These are phyloP conservation scores for Diplosoma virens DNA, from an alignment of 23 tunicate genomes.

Conservation along the genomic window DNA sequence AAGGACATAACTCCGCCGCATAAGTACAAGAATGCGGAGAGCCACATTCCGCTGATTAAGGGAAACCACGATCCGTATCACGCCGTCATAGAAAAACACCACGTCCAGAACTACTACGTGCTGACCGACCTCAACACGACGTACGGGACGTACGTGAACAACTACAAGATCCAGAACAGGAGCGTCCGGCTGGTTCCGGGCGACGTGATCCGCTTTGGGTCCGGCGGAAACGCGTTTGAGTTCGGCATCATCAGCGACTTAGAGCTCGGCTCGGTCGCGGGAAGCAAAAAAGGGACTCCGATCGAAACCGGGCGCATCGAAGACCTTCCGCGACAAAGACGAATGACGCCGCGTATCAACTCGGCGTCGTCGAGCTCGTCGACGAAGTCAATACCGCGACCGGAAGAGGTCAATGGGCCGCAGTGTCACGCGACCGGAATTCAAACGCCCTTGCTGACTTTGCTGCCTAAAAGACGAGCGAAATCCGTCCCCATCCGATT, in stretches of 20 bases:
- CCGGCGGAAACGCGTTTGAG: conserved; percentile 61
- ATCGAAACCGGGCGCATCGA: not conserved
- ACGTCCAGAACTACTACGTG: conserved; percentile 52
- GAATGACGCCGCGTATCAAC: not conserved
- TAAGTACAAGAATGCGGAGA: conserved; percentile 14
- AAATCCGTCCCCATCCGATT: too few relatives aligned
- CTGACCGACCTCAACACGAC: conserved; percentile 60
- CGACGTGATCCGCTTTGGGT: conserved; percentile 71
- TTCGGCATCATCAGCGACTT: conserved; percentile 9
- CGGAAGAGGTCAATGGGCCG: too few relatives aligned
- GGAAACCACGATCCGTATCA: conserved; percentile 51
- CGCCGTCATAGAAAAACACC: conserved; percentile 55
- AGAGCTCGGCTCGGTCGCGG: not conserved
- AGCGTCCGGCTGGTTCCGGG: conserved; percentile 55
- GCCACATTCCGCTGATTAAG: conserved; percentile 37
- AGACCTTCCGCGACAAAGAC: not conserved
- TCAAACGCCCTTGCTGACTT: too few relatives aligned
- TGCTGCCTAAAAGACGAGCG: too few relatives aligned
- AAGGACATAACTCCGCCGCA: not conserved
- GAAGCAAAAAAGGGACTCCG: not conserved
- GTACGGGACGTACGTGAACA: conserved; percentile 71
- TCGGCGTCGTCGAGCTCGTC: too few relatives aligned
- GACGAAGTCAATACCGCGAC: too few relatives aligned
- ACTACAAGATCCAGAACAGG: conserved; percentile 55
- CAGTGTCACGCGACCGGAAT: too few relatives aligned